Conservation (phyloP, 2,888 invertebrate species). For the Calameuta pallipes region DNA sequence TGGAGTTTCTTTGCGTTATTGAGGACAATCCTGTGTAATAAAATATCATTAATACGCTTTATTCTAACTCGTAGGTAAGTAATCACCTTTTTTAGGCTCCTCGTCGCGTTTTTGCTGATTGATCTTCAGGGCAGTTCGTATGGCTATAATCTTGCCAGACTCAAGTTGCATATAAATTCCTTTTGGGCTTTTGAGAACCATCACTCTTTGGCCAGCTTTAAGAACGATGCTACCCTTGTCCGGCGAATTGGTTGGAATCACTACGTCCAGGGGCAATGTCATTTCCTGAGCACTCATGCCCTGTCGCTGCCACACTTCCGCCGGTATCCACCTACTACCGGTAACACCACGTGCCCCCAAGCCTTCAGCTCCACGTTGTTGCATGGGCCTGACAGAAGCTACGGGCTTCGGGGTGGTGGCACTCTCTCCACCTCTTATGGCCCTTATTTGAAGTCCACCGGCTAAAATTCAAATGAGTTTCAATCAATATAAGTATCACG, state of each 20-base stretch:
- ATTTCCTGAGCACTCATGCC: constrained; percentile 97
- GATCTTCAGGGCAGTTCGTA: constrained; percentile 81
- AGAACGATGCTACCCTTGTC: constrained; percentile 91
- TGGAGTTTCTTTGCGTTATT: constrained; percentile 29
- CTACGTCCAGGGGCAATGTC: constrained; percentile 92
- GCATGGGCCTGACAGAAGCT: constrained; percentile 84
- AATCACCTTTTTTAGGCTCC: constrained; percentile 62
- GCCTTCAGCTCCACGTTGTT: constrained; percentile 66
- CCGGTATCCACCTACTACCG: constrained; percentile 81
- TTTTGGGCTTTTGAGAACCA: constrained; percentile 94
- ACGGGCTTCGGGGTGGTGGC: constrained; percentile 75
- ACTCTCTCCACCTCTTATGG: constrained; percentile 70
- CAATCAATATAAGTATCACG: not conserved
- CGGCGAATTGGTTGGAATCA: constrained; percentile 91
- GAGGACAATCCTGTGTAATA: constrained; percentile 40
- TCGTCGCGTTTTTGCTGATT: constrained; percentile 69
- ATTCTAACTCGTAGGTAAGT: not conserved
- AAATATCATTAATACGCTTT: constrained; percentile 5
- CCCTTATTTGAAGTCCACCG: constrained; percentile 70
- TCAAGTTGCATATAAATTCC: constrained; percentile 96
- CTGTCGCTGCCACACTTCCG: constrained; percentile 91
- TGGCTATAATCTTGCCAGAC: constrained; percentile 94
- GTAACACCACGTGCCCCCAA: constrained; percentile 68
- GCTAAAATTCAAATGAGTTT: constrained; percentile 32
- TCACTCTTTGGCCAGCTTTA: constrained; percentile 93